Conservation (phyloP, 2,797 vertebrate genomes). For the Chloroceryle amazona region DNA sequence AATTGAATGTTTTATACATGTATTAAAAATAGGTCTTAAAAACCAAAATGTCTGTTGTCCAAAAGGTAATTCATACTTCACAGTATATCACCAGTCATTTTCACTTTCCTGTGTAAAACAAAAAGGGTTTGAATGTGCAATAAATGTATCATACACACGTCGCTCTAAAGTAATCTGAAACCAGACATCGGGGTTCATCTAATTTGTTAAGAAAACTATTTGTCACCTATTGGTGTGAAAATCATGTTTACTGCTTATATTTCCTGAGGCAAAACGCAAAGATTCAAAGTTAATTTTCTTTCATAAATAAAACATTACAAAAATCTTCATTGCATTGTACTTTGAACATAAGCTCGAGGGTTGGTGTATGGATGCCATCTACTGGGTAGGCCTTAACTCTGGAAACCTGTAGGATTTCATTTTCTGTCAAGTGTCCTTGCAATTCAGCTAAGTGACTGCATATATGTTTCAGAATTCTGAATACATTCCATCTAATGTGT, state of each 20-base stretch:
- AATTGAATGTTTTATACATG: neutral
- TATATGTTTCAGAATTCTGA: neutral
- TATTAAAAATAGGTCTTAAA: constrained; percentile 18
- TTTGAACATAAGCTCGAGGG: neutral
- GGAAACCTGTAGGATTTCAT: neutral
- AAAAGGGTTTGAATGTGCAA: constrained; percentile 33
- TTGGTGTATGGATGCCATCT: constrained; percentile 77
- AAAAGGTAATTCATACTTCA: neutral
- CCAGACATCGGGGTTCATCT: constrained; percentile 68
- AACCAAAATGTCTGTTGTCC: neutral
- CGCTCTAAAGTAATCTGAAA: constrained; percentile 56
- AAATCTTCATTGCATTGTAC: neutral
- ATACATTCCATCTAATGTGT: neutral
- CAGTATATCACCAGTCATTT: constrained; percentile 3
- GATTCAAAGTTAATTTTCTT: constrained; percentile 77
- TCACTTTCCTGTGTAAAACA: constrained; percentile 40
- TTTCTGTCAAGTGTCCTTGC: neutral
- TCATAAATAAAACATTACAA: constrained; percentile 70
- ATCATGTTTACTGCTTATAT: constrained; percentile 71
- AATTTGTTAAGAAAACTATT: constrained; percentile 78
- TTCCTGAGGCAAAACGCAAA: constrained; percentile 67
- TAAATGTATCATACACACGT: constrained; percentile 16
- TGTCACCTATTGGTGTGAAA: constrained; percentile 76
- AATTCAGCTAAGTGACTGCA: neutral
- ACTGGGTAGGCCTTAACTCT: constrained; percentile 27